Evolutionary conservation across 2,797 vertebrate species (phyloP).

Genomic region (Takifugu rubripes): DNA sequence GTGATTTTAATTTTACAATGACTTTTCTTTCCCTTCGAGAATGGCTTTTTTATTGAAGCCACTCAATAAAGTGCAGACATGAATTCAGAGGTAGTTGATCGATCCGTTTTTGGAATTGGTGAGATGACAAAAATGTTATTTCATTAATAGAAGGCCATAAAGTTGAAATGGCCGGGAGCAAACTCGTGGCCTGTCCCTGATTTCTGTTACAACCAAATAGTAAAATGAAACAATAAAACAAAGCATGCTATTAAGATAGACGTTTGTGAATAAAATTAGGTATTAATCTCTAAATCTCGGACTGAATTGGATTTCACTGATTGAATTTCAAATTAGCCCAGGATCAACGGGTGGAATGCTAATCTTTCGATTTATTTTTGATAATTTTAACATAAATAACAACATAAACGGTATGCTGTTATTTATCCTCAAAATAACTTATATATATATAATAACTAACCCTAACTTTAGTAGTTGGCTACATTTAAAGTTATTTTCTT

Average conservation of each 20-base stretch:
- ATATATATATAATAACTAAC: too few relatives aligned
- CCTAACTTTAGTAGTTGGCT: too few relatives aligned
- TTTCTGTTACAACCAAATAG: neutral
- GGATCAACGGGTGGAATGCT: too few relatives aligned
- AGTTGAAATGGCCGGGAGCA: constrained; percentile 24
- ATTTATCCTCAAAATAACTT: neutral
- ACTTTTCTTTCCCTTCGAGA: constrained; percentile 62
- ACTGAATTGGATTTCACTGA: too few relatives aligned
- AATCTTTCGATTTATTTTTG: too few relatives aligned
- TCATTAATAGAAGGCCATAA: neutral
- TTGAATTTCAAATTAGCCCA: too few relatives aligned
- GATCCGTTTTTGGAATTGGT: constrained; percentile 63
- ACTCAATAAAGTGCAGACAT: constrained; percentile 80
- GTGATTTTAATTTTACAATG: constrained; percentile 91
- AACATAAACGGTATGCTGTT: neutral
- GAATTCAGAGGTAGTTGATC: constrained; percentile 68
- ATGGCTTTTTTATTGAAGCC: constrained; percentile 83
- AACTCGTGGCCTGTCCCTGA: constrained; percentile 20
- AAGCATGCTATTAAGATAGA: neutral
- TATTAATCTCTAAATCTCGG: neutral
- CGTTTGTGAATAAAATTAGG: neutral
- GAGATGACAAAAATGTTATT: constrained; percentile 38
- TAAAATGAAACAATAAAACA: neutral
- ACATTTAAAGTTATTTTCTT: neutral
- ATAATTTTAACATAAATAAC: neutral